These are phyloP conservation scores for Scaptomyza parva DNA, from an alignment of 2,888 invertebrate species.

Conservation along the genomic window DNA sequence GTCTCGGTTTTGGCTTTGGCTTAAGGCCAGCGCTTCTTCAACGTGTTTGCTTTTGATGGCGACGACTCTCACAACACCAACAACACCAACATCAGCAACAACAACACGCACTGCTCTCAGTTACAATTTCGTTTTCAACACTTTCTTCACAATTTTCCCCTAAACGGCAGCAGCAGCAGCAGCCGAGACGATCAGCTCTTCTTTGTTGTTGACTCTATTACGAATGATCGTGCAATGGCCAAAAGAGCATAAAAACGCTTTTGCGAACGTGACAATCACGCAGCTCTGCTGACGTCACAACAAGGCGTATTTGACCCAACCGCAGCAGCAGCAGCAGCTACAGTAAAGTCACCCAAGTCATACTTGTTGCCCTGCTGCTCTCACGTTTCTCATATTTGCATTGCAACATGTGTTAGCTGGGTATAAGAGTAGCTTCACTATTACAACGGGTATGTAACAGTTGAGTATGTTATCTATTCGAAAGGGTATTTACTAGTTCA, in stretches of 20 bases:
- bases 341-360: constrained; percentile 8
- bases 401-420: constrained; percentile 20
- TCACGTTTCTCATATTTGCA: constrained; percentile 27
- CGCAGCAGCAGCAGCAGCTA: background rate
- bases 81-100: background rate
- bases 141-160: constrained; percentile 81
- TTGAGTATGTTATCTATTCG: too few relatives aligned
- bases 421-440: background rate
- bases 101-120: constrained; percentile 61
- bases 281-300: constrained; percentile 65
- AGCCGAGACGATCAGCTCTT: constrained; percentile 31
- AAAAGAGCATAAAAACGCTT: constrained; percentile 53
- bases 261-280: constrained; percentile 69
- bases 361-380: constrained; percentile 25
- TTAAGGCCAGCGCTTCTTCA: constrained; percentile 61
- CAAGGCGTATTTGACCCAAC: constrained; percentile 34
- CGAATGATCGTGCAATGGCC: constrained; percentile 68
- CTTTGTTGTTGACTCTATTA: constrained; percentile 59
- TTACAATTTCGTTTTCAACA: constrained; percentile 80
- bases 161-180: constrained; percentile 42
- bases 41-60: constrained; percentile 57
- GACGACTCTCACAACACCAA: constrained; percentile 45
- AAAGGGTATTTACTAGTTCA: constrained; percentile 40
- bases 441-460: background rate
- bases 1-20: constrained; percentile 35